A percentile compares a stretch with the other conserved stretches of the same genome.
phyloP scores from a whole-genome alignment of 1,140 invertebrate species.

The Gyrodactylus salaris region DNA sequence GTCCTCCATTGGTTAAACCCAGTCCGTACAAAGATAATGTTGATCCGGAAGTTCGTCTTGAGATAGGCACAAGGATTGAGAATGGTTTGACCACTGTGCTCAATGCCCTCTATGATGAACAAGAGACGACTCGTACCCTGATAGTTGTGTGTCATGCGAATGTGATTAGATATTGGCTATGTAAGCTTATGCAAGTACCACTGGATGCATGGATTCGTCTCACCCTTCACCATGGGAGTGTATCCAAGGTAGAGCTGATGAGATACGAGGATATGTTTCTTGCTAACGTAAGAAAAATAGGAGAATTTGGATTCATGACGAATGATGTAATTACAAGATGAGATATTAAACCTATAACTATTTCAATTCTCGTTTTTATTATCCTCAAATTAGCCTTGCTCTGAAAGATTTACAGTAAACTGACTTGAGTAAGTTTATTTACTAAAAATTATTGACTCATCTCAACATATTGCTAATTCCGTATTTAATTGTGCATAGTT shows the following conservation, averaged over 20 bases:
- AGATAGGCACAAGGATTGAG: constrained; percentile 78
- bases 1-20: constrained; percentile 65
- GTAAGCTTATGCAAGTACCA: constrained; percentile 70
- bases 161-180: constrained; percentile 84
- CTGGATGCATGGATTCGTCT: constrained; percentile 77
- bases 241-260: constrained; percentile 41
- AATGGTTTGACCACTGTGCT: constrained; percentile 73
- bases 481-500: no score
- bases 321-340: background rate
- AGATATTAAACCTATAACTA: background rate
- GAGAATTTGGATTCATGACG: background rate
- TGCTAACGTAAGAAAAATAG: background rate
- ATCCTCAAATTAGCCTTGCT: no score
- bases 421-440: no score
- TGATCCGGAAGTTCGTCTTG: constrained; percentile 41
- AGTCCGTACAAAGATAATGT: constrained; percentile 22
- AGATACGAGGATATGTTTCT: background rate
- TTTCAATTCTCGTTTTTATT: no score
- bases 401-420: no score
- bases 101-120: constrained; percentile 41
- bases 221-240: constrained; percentile 52
- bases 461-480: no score
- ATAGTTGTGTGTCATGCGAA: constrained; percentile 85
- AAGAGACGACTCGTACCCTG: constrained; percentile 51
- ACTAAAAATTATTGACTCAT: no score